Conservation (phyloP, 1,140 invertebrate species). For the Lepidotrigona ventralis region DNA sequence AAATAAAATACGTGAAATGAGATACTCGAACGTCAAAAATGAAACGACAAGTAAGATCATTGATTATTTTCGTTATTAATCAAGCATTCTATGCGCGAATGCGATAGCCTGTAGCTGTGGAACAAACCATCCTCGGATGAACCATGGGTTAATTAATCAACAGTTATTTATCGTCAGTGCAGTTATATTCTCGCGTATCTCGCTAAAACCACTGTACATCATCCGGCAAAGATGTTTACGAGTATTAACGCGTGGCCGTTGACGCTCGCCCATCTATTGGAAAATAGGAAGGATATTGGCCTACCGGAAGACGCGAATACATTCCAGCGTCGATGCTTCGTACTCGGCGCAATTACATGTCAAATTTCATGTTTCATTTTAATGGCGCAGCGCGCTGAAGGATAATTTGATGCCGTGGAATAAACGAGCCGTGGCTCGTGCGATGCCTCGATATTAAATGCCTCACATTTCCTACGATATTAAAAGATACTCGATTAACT, state of each 20-base stretch:
- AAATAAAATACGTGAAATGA: no score
- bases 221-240: not conserved
- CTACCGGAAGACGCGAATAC: not conserved
- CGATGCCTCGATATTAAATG: slow-evolving; percentile 26
- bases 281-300: not conserved
- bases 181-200: not conserved
- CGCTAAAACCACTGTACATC: not conserved
- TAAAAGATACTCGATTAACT: slow-evolving; percentile 25
- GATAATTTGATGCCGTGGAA: slow-evolving; percentile 22
- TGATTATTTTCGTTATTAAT: no score
- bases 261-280: not conserved
- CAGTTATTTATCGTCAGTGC: not conserved
- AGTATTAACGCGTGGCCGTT: not conserved
- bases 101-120: no score
- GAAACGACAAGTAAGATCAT: no score
- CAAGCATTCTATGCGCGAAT: no score
- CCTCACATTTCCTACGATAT: slow-evolving; percentile 32
- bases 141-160: not conserved
- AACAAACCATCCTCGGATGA: no score
- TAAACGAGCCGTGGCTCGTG: slow-evolving; percentile 19
- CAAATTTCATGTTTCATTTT: slow-evolving; percentile 33
- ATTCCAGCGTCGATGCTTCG: not conserved
- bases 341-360: slow-evolving; percentile 5
- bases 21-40: no score
- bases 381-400: not conserved